phyloP scores from a whole-genome alignment of 2,113 vertebrate genomes.

The Alligator mississippiensis region DNA sequence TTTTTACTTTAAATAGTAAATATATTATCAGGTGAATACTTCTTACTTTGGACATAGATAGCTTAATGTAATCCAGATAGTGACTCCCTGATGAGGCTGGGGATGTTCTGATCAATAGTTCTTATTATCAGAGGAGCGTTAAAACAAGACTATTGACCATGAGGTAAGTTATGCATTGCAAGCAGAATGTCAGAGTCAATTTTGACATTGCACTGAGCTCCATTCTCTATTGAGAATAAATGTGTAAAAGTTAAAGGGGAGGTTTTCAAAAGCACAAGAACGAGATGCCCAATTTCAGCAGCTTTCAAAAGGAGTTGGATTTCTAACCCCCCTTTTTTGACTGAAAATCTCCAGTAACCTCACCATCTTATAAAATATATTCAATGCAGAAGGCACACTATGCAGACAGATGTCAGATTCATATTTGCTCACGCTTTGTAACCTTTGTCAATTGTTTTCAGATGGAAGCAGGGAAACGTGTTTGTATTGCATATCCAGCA shows the following conservation, averaged over 20 bases:
- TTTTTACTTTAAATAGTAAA: conserved; percentile 59
- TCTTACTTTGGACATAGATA: conserved; percentile 5
- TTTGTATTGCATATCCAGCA: neutral
- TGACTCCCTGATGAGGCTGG: conserved; percentile 41
- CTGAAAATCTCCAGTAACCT: conserved; percentile 42
- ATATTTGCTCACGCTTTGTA: rapidly evolving
- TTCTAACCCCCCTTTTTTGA: conserved; percentile 36
- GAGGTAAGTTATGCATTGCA: conserved; percentile 68
- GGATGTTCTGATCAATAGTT: conserved; percentile 62
- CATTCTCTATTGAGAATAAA: conserved; percentile 57
- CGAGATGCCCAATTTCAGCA: conserved; percentile 57
- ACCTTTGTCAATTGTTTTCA: neutral
- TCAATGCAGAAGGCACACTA: neutral
- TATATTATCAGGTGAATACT: conserved; percentile 36
- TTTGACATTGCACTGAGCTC: conserved; percentile 71
- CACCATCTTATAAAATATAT: neutral
- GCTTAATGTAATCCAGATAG: neutral
- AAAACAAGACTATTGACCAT: conserved; percentile 74
- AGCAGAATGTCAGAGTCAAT: conserved; percentile 67
- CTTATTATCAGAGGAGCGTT: conserved; percentile 65
- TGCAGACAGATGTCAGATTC: neutral
- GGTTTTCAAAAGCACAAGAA: conserved; percentile 57
- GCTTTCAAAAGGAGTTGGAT: conserved; percentile 39
- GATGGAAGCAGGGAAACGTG: neutral
- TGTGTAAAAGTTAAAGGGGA: conserved; percentile 50